Evolutionary conservation across 2,113 vertebrate genomes (phyloP), one percentile per base, ranked within the genome.

Genomic region (Phoxinus phoxinus): DNA sequence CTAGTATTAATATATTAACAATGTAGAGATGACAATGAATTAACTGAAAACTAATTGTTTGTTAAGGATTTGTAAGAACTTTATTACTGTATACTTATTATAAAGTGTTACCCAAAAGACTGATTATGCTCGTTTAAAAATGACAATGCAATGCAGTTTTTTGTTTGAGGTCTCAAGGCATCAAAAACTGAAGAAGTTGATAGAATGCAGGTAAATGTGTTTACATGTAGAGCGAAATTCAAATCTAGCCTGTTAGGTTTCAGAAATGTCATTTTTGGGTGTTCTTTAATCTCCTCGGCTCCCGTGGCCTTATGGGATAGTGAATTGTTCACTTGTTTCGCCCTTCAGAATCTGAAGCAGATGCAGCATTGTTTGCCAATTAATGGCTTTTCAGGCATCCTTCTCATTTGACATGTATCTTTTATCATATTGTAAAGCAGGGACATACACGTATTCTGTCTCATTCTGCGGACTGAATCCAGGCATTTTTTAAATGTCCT

Each of bases 401-500:
- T 44, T 2, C 67, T 71, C 19, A 23, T 37, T 37, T 37, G 9
- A 23, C 59, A 4, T 13, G 12, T 7, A 11, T n/a, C 10, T n/a
- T 73, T 46, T 73, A 25, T 23, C 37, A n/a, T 8, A 25, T 46
- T 44, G 37, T 73, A 12, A 46, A 73, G 23, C 71, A 25, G 69
- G 11, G 37, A 72, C 71, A 46, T 73, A 15, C 12, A 73, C 1
- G 3, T 6, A 12, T 46, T 73, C 71, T 25, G 23, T 73, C 32
- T 71, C 19, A n/a, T 78, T 37, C 53, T 37, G 75, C 53, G n/a
- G 76, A 21, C 35, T 78, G 53, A 78, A 59, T 58, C 53, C 76
- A n/a, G 53, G 11, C 19, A 3, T 78, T 56, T 58, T 25, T 6
- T 41, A 0, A 8, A 10, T 3, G 5, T 11, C 9, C n/a, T 73